phyloP scores from a whole-genome alignment of 2,113 vertebrate genomes.

The Brachypteracias leptosomus region DNA sequence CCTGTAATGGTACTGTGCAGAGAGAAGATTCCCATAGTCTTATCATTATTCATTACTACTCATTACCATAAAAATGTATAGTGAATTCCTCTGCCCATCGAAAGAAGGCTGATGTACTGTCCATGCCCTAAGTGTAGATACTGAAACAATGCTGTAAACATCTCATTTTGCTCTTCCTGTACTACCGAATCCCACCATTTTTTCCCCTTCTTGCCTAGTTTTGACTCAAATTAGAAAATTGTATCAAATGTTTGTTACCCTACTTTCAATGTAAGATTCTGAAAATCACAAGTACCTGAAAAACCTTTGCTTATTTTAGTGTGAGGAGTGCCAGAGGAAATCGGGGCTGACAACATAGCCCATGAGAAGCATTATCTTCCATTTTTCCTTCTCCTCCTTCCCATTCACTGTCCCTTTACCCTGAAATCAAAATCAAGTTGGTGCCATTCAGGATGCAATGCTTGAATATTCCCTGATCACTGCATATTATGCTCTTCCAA shows the following conservation, averaged over 20 bases:
- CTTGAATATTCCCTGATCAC: neutral
- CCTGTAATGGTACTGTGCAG: neutral
- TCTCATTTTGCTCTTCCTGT: neutral
- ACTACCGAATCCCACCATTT: neutral
- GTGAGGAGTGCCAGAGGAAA: neutral
- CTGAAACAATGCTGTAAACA: neutral
- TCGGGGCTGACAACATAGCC: neutral
- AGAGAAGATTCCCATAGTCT: neutral
- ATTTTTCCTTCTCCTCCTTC: neutral
- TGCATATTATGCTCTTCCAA: neutral
- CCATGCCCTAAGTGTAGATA: neutral
- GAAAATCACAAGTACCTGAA: neutral
- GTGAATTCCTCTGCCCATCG: neutral
- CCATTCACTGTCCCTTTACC: neutral
- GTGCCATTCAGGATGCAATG: neutral
- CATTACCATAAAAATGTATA: neutral
- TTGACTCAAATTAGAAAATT: neutral
- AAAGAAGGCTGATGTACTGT: neutral
- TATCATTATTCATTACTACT: slow-evolving; percentile 4
- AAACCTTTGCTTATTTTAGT: neutral
- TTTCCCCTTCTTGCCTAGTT: neutral
- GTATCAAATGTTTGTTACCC: neutral
- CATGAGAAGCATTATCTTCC: neutral
- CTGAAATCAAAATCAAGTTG: neutral
- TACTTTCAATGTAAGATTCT: neutral